Evolutionary conservation across 2,797 vertebrate species (phyloP).

Genomic region (Ataeniobius toweri): DNA sequence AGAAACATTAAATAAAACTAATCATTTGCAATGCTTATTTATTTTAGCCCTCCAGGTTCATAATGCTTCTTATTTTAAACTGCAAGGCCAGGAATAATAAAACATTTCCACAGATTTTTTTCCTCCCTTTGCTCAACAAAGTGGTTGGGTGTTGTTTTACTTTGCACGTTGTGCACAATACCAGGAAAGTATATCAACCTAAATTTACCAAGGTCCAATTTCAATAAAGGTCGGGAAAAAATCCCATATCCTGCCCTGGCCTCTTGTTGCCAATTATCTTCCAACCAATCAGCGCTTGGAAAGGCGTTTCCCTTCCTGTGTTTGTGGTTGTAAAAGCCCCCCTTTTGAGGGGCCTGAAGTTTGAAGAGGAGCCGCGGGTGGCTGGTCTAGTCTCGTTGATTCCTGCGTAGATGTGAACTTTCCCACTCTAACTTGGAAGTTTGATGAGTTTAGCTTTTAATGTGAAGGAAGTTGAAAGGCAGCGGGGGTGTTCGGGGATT

Average conservation of each 20-base stretch:
- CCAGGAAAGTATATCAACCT: conserved; percentile 36
- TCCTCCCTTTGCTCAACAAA: background rate
- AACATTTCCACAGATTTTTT: conserved; percentile 21
- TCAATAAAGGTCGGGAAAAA: conserved; percentile 28
- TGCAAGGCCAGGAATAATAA: conserved; percentile 50
- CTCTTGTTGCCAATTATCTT: conserved; percentile 35
- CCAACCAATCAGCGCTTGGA: conserved; percentile 73
- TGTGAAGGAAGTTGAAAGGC: background rate
- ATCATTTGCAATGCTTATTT: background rate
- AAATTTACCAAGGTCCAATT: conserved; percentile 1
- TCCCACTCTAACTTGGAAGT: background rate
- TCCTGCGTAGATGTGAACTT: background rate
- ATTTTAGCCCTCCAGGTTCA: conserved; percentile 36
- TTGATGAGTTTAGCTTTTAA: background rate
- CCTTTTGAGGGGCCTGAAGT: conserved; percentile 16
- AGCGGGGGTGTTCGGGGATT: background rate
- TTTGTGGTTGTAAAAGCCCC: conserved; percentile 39
- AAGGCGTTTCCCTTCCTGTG: conserved; percentile 68
- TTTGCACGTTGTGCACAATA: conserved; percentile 36
- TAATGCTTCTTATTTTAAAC: conserved; percentile 22
- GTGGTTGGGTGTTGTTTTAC: conserved; percentile 6
- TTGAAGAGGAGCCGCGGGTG: conserved; percentile 47
- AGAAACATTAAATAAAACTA: background rate
- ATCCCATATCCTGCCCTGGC: conserved; percentile 37
- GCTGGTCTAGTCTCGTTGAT: background rate